Percentiles rank a stretch among this genome's conserved stretches.
phyloP scores from a whole-genome alignment of 1,140 invertebrate genomes.

The Bursaphelenchus mucronatus region DNA sequence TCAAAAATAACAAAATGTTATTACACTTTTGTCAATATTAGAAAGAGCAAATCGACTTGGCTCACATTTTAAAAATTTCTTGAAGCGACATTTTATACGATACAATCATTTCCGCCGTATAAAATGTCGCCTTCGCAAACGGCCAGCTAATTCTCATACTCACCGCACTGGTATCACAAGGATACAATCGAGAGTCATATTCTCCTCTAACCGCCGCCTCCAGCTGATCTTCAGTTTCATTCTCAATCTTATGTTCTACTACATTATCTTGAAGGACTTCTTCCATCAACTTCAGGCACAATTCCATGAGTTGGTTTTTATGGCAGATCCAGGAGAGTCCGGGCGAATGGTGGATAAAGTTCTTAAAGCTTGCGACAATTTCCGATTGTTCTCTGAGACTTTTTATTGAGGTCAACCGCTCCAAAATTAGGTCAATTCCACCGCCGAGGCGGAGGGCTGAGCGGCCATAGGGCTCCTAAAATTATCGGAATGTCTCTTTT shows the following conservation, averaged over 20 bases:
- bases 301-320: constrained; percentile 8
- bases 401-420: constrained; percentile 8
- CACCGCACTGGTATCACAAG: neutral
- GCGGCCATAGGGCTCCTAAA: constrained; percentile 34
- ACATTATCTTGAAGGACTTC: constrained; percentile 23
- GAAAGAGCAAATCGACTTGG: neutral
- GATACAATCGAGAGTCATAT: neutral
- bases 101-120: neutral
- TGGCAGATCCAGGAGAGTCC: constrained; percentile 25
- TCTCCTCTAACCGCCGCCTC: neutral
- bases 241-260: neutral
- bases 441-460: constrained; percentile 14
- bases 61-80: neutral
- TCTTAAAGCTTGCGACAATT: constrained; percentile 24
- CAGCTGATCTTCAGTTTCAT: neutral
- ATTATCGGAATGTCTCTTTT: neutral
- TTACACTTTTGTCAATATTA: neutral
- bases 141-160: neutral
- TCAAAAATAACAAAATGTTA: neutral
- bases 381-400: constrained; percentile 10
- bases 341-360: constrained; percentile 26
- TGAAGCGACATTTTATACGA: neutral
- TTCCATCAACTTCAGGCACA: constrained; percentile 21
- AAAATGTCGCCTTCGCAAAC: neutral
- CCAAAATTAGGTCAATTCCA: constrained; percentile 21